Evolutionary conservation across 1,140 invertebrate species (phyloP), one percentile per base, ranked within the genome.

Genomic region (Drosophila sucinea): DNA sequence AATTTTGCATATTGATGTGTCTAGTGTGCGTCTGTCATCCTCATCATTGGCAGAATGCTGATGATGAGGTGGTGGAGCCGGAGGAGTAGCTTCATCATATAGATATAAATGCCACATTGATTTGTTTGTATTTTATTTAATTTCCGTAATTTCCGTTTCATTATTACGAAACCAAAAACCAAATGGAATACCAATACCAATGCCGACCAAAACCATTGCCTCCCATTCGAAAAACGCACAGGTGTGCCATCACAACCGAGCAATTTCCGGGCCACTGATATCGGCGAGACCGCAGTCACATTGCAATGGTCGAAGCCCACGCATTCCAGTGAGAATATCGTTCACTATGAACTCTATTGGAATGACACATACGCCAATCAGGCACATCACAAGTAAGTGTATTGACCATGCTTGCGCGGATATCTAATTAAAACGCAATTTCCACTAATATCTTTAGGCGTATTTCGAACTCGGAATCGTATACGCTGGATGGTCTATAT

Each of bases 341-440:
- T 97, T 47, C 97, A 96, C 83, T 99, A 99, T 93, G 97, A 98
- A 93, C 94, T 99, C 2, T 99, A 99, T 90, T 99, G 97, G 97
- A 99, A 99, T 93, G 98, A 99, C 91, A 98, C 98, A 27, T 98
- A 97, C 84, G 96, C 97, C 7, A 96, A 97, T 94, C 94, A 94
- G 85, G 93, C 94, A 90, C 94, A 95, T 91, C 94, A 94, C 87
- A 94, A 94, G 96, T 97, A 92, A 93, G 83, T 17, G 17, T 86
- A 67, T 51, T 7, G 92, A 51, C 44, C 44, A 17, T 17, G 17
- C 17, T 17, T 17, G 17, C 17, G 17, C 1, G 44, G 23, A 51
- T 51, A 47, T 51, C 25, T 51, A 51, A 10, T 51, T 10, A 10
- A 51, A 51, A 4, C 41, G 5, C 6, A 1, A 44, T 2, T 38